Conservation (phyloP, 2,888 invertebrate genomes). For the Drosophila affinis region DNA sequence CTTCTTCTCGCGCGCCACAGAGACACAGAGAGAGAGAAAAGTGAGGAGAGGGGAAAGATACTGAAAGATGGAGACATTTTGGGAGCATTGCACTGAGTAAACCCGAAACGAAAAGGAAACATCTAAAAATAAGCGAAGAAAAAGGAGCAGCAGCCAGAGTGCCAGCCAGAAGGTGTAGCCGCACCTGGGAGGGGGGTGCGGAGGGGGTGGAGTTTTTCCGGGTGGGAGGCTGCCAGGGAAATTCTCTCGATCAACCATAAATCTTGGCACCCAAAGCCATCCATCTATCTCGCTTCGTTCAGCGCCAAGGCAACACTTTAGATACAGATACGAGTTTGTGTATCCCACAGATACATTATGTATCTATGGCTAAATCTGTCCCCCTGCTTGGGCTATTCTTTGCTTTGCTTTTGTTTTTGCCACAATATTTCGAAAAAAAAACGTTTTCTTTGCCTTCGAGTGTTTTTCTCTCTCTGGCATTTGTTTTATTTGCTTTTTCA, state of each 20-base stretch:
- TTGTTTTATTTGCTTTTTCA: slow-evolving; percentile 24
- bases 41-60: slow-evolving; percentile 12
- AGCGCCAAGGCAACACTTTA: slow-evolving; percentile 39
- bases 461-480: neutral
- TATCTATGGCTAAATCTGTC: slow-evolving; percentile 34
- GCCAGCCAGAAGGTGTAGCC: neutral
- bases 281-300: slow-evolving; percentile 80
- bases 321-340: neutral
- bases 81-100: slow-evolving; percentile 58
- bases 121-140: slow-evolving; percentile 69
- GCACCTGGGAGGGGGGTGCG: neutral
- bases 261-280: slow-evolving; percentile 78
- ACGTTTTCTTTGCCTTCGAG: slow-evolving; percentile 49
- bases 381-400: slow-evolving; percentile 8
- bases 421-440: slow-evolving; percentile 69
- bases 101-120: slow-evolving; percentile 64
- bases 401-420: slow-evolving; percentile 52
- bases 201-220: slow-evolving; percentile 4
- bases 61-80: slow-evolving; percentile 33
- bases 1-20: slow-evolving; percentile 73
- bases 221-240: slow-evolving; percentile 68
- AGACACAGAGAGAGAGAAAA: slow-evolving; percentile 14
- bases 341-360: neutral
- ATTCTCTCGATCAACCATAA: slow-evolving; percentile 82
- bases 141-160: slow-evolving; percentile 20